These are phyloP conservation scores for Pseudoatta argentina DNA, from an alignment of 1,140 invertebrate genomes.

Conservation along the genomic window DNA sequence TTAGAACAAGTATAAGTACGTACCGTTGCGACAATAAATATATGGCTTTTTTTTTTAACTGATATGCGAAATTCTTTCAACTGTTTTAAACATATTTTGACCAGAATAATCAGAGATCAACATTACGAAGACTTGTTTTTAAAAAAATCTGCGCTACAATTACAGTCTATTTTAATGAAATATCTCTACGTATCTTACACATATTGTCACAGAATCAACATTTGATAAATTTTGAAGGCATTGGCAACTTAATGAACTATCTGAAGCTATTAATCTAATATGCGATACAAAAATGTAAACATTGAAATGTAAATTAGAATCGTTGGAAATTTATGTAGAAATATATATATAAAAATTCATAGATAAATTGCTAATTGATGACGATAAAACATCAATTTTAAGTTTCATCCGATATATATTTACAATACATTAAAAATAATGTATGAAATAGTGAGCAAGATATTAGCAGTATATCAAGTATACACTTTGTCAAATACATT, in stretches of 20 bases:
- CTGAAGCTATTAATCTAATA: not conserved
- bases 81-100: slow-evolving; percentile 36
- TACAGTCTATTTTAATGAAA: slow-evolving; percentile 57
- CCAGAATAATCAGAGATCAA: slow-evolving; percentile 5
- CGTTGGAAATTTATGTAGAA: not conserved
- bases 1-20: not conserved
- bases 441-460: not conserved
- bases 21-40: not conserved
- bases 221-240: slow-evolving; percentile 81
- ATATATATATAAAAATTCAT: no score
- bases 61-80: slow-evolving; percentile 49
- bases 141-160: not conserved
- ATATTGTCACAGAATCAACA: slow-evolving; percentile 68
- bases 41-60: slow-evolving; percentile 57
- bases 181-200: slow-evolving; percentile 80
- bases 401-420: no score
- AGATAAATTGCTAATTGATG: no score
- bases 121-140: slow-evolving; percentile 14
- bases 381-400: no score
- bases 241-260: slow-evolving; percentile 78
- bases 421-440: not conserved
- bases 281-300: not conserved
- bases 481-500: not conserved
- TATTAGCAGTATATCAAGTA: not conserved
- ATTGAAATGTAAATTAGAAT: slow-evolving; percentile 36